Percentiles rank a stretch among this genome's conserved stretches.
Conservation (phyloP, 1,140 invertebrate genomes). For the Leptoteleia sp. region DNA sequence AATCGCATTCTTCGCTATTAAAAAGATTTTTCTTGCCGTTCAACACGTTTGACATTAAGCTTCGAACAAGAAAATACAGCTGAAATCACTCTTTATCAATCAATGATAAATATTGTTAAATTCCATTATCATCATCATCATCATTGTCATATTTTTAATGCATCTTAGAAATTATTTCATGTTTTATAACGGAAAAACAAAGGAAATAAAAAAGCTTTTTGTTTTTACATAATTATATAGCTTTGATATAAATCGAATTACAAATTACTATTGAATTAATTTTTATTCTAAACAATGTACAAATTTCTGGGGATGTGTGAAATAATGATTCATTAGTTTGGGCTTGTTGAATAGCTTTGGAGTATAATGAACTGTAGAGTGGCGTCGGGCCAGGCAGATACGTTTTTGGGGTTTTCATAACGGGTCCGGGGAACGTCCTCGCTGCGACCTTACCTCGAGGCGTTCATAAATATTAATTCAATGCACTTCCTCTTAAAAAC, state of each 20-base stretch:
- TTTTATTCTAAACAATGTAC: too few species aligned
- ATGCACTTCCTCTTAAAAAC: constrained; percentile 64
- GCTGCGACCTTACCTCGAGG: constrained; percentile 70
- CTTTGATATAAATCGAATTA: too few species aligned
- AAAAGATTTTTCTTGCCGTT: constrained; percentile 25
- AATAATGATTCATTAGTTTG: constrained; percentile 11
- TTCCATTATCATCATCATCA: neutral
- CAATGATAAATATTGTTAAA: constrained; percentile 17
- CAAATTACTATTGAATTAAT: too few species aligned
- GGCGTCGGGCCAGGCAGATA: constrained; percentile 12
- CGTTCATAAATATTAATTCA: constrained; percentile 75
- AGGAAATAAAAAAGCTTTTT: too few species aligned
- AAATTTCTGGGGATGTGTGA: too few species aligned
- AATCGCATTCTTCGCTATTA: constrained; percentile 31
- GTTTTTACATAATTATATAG: too few species aligned
- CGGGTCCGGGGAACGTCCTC: constrained; percentile 67
- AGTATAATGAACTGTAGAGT: constrained; percentile 58
- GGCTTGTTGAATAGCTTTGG: constrained; percentile 28
- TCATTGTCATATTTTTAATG: too few species aligned
- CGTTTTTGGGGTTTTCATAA: constrained; percentile 63
- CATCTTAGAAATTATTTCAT: too few species aligned
- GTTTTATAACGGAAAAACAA: too few species aligned
- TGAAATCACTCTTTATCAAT: constrained; percentile 2
- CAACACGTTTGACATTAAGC: constrained; percentile 32
- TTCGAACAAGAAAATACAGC: constrained; percentile 9